Base-by-base conservation (phyloP, 2,797 vertebrate species). In the Pseudochromis fuscus region DNA sequence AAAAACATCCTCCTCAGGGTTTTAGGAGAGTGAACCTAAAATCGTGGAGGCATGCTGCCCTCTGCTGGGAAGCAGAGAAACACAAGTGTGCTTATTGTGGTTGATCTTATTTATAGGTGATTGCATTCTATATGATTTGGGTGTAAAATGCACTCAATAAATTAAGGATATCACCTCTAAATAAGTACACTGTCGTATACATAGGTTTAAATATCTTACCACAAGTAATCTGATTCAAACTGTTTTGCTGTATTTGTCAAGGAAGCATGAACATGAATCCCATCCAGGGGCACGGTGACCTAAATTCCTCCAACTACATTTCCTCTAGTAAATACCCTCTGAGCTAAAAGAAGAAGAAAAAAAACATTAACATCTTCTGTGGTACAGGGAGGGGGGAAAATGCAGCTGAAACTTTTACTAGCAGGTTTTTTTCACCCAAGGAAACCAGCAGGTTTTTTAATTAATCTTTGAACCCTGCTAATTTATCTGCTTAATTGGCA, bases 381-480 rank as follows among this genome's bases (percentile, higher is more conserved):
- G 53, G 37, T 84, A 69, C 52, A 25, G 49, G 49, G 48, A 72
- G 28, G 12, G n/a, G 19, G 10, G n/a, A 27, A 25, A 67, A 50
- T 58, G 56, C 57, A 49, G 53, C 48, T 59, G 24, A 84, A 89
- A 90, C 67, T 76, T 85, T 73, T 66, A 84, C 77, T 72, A 68
- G 57, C 74, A 62, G 44, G 4, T 77, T 82, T 78, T 77, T 74
- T 79, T 76, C 57, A 83, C 64, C 48, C 62, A 78, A 67, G 79
- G 75, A 88, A 88, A 88, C 76, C 78, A 86, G 88, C 76, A 83
- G 77, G 66, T 80, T 85, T 89, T 89, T 89, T 87, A 92, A 93
- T 93, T 92, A 91, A 92, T 92, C 91, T 91, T 86, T 92, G 87
- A 92, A 89, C 89, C 83, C 81, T 75, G 81, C 89, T 92, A 92